phyloP scores from a whole-genome alignment of 2,888 invertebrate species.

The Penaeus monodon region DNA sequence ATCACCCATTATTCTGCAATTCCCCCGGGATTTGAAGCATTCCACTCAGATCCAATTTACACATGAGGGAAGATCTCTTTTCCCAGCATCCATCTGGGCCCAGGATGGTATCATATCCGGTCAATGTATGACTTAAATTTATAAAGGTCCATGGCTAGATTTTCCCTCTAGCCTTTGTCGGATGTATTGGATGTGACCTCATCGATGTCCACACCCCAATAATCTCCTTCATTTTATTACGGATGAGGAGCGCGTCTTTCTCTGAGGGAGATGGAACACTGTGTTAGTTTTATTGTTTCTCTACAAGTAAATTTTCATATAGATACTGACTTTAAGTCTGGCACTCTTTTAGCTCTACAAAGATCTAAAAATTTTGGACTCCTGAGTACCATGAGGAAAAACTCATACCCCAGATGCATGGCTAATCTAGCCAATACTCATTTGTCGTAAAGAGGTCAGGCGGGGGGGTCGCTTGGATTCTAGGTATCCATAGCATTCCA shows the following conservation, averaged over 20 bases:
- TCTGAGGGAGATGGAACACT: background rate
- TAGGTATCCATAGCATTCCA: conserved; percentile 96
- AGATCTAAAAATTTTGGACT: no score
- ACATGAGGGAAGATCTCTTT: conserved; percentile 97
- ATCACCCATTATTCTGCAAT: conserved; percentile 91
- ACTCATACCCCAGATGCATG: no score
- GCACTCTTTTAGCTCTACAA: no score
- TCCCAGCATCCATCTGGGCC: conserved; percentile 99
- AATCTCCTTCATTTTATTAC: conserved; percentile 90
- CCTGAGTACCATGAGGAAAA: no score
- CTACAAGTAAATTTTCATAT: no score
- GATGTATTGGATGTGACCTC: conserved; percentile 95
- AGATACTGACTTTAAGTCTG: no score
- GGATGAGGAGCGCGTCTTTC: conserved; percentile 86
- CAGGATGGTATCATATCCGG: conserved; percentile 95
- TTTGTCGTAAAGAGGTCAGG: conserved; percentile 90
- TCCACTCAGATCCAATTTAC: conserved; percentile 99
- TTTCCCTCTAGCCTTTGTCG: conserved; percentile 88
- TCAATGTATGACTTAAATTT: conserved; percentile 93
- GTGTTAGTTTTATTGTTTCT: no score
- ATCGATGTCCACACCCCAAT: conserved; percentile 98
- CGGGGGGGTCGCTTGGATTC: conserved; percentile 90
- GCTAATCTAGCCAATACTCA: conserved; percentile 70
- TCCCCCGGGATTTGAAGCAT: conserved; percentile 99
- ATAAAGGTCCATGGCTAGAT: conserved; percentile 76